A percentile compares a stretch with the other conserved stretches of the same genome.
These are phyloP conservation scores for Typhlomys cinereus DNA, from an alignment of 2,113 vertebrate genomes.

Conservation along the genomic window DNA sequence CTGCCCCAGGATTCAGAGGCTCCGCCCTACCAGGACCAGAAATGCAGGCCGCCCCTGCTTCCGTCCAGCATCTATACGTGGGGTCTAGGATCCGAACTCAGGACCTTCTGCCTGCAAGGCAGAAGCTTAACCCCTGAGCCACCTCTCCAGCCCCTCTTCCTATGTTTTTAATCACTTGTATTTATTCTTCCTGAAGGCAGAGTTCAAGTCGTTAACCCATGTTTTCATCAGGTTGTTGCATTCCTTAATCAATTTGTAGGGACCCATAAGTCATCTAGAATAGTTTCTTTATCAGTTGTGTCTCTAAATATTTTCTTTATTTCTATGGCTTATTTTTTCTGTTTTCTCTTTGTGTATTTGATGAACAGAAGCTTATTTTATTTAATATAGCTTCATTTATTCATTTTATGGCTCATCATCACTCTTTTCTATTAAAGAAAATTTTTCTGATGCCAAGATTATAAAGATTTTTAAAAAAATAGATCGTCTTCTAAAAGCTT, in stretches of 20 bases:
- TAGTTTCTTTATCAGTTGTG: not conserved
- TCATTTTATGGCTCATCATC: conserved; percentile 33
- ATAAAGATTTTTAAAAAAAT: conserved; percentile 40
- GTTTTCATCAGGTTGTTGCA: not conserved
- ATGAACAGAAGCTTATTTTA: conserved; percentile 26
- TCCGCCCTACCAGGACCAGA: too few species aligned
- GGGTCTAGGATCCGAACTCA: too few species aligned
- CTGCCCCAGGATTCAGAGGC: too few species aligned
- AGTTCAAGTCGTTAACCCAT: not conserved
- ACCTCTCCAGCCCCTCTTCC: too few species aligned
- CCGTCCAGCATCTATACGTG: too few species aligned
- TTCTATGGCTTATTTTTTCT: not conserved
- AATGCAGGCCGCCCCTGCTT: too few species aligned
- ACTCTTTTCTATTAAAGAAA: not conserved
- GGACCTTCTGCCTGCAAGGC: too few species aligned
- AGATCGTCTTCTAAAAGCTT: conserved; percentile 53
- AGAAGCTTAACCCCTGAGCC: too few species aligned
- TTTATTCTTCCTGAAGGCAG: conserved; percentile 11
- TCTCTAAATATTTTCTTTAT: conserved; percentile 35
- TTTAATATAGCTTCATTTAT: conserved; percentile 23
- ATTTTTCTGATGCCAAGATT: not conserved
- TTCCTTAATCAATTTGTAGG: not conserved
- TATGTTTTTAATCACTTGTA: not conserved
- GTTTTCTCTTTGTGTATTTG: not conserved
- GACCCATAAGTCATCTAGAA: not conserved